These are phyloP conservation scores for Keiferia lycopersicella DNA, from an alignment of 2,888 invertebrate species.

Conservation along the genomic window DNA sequence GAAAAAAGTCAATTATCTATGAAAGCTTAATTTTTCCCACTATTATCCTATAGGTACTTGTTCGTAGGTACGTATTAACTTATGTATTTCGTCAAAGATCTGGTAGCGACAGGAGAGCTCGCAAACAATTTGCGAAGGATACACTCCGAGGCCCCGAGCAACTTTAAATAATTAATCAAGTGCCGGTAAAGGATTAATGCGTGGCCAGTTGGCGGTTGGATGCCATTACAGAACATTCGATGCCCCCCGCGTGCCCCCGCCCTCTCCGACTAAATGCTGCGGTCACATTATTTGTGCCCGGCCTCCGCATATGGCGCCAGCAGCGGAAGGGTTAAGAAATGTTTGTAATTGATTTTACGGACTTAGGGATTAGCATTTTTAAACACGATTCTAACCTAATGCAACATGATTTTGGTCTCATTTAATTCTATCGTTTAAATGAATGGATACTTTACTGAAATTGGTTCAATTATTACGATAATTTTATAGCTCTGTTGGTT, in stretches of 20 bases:
- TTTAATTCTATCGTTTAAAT: neutral
- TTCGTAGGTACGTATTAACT: neutral
- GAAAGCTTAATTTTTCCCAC: too few species aligned
- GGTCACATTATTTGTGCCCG: conserved; percentile 69
- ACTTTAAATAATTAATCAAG: conserved; percentile 80
- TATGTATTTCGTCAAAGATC: conserved; percentile 13
- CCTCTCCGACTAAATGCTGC: conserved; percentile 62
- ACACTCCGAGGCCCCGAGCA: conserved; percentile 57
- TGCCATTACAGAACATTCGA: conserved; percentile 77
- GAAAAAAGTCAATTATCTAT: too few species aligned
- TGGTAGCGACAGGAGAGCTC: conserved; percentile 42
- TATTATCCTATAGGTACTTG: too few species aligned
- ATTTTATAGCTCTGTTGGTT: neutral
- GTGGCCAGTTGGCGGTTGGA: conserved; percentile 78
- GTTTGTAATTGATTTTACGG: conserved; percentile 26
- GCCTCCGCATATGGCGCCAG: conserved; percentile 43
- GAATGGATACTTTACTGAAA: too few species aligned
- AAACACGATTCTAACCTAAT: too few species aligned
- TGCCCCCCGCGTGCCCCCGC: conserved; percentile 65
- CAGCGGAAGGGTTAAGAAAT: conserved; percentile 40
- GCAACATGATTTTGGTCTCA: too few species aligned
- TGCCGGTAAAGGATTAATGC: conserved; percentile 78
- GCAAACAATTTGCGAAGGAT: conserved; percentile 68
- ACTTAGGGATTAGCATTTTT: neutral
- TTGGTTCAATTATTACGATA: too few species aligned